These are phyloP conservation scores for Palythoa grandis DNA, from an alignment of 92 coral and sea anemone species.

Conservation along the genomic window DNA sequence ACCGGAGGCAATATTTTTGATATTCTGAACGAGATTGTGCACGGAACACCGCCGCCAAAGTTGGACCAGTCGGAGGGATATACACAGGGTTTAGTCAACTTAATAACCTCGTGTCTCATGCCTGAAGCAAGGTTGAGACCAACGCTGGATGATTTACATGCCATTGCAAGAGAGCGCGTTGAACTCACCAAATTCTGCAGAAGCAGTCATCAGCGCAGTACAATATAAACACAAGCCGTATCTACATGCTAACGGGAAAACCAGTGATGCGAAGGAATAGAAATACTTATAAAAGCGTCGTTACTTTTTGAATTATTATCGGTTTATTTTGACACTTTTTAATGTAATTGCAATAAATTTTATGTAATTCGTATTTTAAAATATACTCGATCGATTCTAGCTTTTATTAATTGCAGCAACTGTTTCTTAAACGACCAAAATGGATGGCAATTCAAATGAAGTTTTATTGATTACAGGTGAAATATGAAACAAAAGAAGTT, in stretches of 20 bases:
- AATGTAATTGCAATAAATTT: background rate
- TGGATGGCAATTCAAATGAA: too few species aligned
- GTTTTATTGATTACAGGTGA: too few species aligned
- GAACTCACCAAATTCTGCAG: slow-evolving; percentile 40
- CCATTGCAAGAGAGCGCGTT: slow-evolving; percentile 48
- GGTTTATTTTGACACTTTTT: too few species aligned
- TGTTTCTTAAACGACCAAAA: too few species aligned
- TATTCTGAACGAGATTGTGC: slow-evolving; percentile 64
- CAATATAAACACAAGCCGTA: slow-evolving; percentile 20
- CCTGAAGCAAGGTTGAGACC: slow-evolving; percentile 62
- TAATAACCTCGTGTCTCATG: slow-evolving; percentile 64
- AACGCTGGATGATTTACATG: slow-evolving; percentile 51
- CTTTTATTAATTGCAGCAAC: background rate
- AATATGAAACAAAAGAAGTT: too few species aligned
- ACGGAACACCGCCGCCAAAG: slow-evolving; percentile 69
- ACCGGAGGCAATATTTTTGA: slow-evolving; percentile 61
- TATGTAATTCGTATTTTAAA: background rate
- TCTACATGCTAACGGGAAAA: background rate
- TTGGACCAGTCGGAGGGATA: slow-evolving; percentile 50
- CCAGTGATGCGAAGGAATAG: slow-evolving; percentile 14
- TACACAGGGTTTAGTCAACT: slow-evolving; percentile 34
- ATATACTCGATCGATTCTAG: background rate
- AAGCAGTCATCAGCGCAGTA: slow-evolving; percentile 45
- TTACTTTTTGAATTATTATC: too few species aligned
- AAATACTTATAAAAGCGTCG: background rate